Percentiles rank a stretch among this genome's conserved stretches.
phyloP scores from a whole-genome alignment of 2,797 vertebrate genomes.

The Ciconia nigra region DNA sequence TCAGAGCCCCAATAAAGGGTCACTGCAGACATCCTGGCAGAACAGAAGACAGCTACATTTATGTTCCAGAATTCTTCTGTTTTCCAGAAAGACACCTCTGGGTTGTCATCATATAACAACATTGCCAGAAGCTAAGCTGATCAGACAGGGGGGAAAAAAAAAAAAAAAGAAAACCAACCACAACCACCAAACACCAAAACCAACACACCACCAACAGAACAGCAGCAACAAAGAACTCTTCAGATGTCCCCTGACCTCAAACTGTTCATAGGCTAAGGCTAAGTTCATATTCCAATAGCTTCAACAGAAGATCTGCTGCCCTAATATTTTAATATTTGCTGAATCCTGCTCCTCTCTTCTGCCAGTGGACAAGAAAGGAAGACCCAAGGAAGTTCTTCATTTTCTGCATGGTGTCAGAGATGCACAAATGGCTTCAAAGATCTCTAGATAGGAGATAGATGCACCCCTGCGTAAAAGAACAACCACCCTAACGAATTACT shows the following conservation, averaged over 20 bases:
- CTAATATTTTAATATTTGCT: not conserved
- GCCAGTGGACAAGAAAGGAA: not conserved
- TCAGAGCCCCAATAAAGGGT: conserved; percentile 46
- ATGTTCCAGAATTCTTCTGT: not conserved
- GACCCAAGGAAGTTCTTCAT: not conserved
- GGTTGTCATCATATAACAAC: not conserved
- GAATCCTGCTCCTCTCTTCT: not conserved
- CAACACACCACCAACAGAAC: not conserved
- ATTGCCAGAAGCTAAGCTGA: not conserved
- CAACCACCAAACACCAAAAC: not conserved
- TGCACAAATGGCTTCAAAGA: not conserved
- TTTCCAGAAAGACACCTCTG: conserved; percentile 11
- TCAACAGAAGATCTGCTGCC: not conserved
- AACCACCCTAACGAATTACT: not conserved
- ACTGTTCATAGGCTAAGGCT: not conserved
- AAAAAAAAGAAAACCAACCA: no score
- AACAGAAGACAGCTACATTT: not conserved
- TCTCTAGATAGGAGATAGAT: not conserved
- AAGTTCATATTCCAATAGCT: not conserved
- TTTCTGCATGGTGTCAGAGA: not conserved
- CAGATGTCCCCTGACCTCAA: not conserved
- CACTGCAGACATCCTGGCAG: not conserved
- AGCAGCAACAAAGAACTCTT: conserved; percentile 11
- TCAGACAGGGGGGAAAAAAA: not conserved
- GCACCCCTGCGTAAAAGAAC: not conserved